Conservation (phyloP, 2,888 invertebrate species). For the Eucera pruinosa region DNA sequence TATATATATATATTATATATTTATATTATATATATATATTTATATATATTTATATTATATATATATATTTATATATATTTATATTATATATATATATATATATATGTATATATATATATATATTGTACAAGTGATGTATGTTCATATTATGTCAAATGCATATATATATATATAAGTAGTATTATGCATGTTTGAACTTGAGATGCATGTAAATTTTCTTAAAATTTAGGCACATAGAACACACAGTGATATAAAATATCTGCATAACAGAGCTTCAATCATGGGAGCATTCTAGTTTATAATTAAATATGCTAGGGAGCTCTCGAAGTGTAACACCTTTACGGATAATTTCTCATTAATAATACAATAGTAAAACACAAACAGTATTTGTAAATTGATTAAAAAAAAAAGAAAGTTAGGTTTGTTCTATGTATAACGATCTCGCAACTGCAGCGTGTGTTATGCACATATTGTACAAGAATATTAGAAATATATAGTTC, state of each 20-base stretch:
- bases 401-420: not conserved
- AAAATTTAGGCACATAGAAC: constrained; percentile 81
- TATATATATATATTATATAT: constrained; percentile 59
- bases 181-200: constrained; percentile 52
- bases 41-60: constrained; percentile 54
- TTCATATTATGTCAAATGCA: constrained; percentile 54
- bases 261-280: constrained; percentile 61
- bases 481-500: constrained; percentile 43
- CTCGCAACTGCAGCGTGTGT: constrained; percentile 41
- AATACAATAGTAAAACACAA: constrained; percentile 1
- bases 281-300: constrained; percentile 45
- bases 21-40: constrained; percentile 56
- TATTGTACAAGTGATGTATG: constrained; percentile 59
- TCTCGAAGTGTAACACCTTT: too few species aligned
- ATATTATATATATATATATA: constrained; percentile 54
- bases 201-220: constrained; percentile 60
- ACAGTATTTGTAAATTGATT: not conserved
- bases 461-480: constrained; percentile 49
- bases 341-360: too few species aligned
- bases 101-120: constrained; percentile 54
- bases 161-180: constrained; percentile 54
- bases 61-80: constrained; percentile 49
- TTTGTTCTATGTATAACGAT: constrained; percentile 13
- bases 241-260: constrained; percentile 77
- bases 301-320: too few species aligned